phyloP scores from a whole-genome alignment of 2,888 invertebrate genomes.

The Synanthedon myopaeformis region DNA sequence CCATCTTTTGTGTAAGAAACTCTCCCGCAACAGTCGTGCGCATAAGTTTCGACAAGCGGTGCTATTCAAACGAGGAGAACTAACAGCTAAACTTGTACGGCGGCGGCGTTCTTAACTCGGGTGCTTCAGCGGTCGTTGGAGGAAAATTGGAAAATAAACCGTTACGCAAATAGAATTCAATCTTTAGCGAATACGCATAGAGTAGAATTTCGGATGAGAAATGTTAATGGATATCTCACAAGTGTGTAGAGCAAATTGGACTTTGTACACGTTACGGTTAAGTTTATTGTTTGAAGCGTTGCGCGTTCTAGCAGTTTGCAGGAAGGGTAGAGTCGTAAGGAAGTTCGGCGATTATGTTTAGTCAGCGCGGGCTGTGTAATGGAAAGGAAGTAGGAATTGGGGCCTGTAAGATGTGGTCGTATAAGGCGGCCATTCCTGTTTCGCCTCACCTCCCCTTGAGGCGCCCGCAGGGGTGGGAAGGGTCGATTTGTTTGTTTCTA shows the following conservation, averaged over 20 bases:
- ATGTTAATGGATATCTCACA: neutral
- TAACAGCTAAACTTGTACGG: constrained; percentile 62
- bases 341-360: constrained; percentile 70
- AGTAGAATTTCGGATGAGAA: neutral
- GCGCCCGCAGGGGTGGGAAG: constrained; percentile 13
- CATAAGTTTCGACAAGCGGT: constrained; percentile 62
- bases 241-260: constrained; percentile 3
- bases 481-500: constrained; percentile 64
- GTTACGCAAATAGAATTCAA: constrained; percentile 13
- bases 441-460: constrained; percentile 13
- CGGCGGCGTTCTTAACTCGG: constrained; percentile 64
- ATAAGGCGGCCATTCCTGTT: constrained; percentile 55
- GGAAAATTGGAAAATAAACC: constrained; percentile 58
- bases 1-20: constrained; percentile 67
- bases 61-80: constrained; percentile 59
- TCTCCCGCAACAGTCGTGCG: constrained; percentile 50
- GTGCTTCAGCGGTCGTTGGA: constrained; percentile 59
- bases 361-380: constrained; percentile 63
- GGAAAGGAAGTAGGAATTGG: constrained; percentile 69
- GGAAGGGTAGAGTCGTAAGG: constrained; percentile 70
- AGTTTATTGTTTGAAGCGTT: constrained; percentile 29
- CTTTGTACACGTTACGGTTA: constrained; percentile 27
- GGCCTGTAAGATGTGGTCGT: constrained; percentile 69
- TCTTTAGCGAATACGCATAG: constrained; percentile 2
- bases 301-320: constrained; percentile 35